These are phyloP conservation scores for Sinonovacula constricta DNA, from an alignment of 1,140 invertebrate species.

Conservation along the genomic window DNA sequence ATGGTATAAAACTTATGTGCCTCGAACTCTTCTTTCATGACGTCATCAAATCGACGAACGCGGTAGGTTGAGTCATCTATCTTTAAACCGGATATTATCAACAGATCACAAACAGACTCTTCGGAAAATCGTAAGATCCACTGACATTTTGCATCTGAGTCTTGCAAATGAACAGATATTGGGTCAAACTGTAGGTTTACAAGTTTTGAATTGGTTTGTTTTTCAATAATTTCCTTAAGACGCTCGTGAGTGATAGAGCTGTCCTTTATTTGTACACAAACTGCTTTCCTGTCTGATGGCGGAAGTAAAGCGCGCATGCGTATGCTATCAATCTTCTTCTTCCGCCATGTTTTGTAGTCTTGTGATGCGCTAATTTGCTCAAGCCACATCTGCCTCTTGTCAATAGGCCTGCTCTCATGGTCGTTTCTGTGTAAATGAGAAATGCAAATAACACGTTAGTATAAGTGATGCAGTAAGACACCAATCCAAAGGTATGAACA, in stretches of 20 bases:
- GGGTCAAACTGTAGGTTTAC: slow-evolving; percentile 34
- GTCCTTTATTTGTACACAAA: slow-evolving; percentile 11
- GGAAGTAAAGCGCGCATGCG: slow-evolving; percentile 42
- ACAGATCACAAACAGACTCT: slow-evolving; percentile 2
- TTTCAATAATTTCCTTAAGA: slow-evolving; percentile 27
- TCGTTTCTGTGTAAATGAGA: not conserved
- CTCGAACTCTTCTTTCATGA: slow-evolving; percentile 42
- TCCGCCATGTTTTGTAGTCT: slow-evolving; percentile 36
- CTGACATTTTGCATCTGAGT: slow-evolving; percentile 22
- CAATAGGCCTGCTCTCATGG: not conserved
- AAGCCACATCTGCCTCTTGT: not conserved
- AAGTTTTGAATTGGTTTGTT: slow-evolving; percentile 1
- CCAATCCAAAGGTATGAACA: no score
- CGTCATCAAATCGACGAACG: slow-evolving; percentile 37
- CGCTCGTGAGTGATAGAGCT: slow-evolving; percentile 17
- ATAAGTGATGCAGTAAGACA: no score
- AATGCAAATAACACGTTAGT: not conserved
- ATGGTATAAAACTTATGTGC: slow-evolving; percentile 41
- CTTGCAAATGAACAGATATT: slow-evolving; percentile 15
- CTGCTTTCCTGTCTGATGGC: slow-evolving; percentile 13
- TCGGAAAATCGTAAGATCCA: slow-evolving; percentile 41
- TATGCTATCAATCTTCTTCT: slow-evolving; percentile 27
- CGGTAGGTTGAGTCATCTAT: slow-evolving; percentile 12
- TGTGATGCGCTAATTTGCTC: not conserved
- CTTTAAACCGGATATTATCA: slow-evolving; percentile 6